A percentile compares a stretch with the other conserved stretches of the same genome.
Evolutionary conservation across 2,113 vertebrate genomes (phyloP).

Genomic region (Thalassarche chlororhynchos): DNA sequence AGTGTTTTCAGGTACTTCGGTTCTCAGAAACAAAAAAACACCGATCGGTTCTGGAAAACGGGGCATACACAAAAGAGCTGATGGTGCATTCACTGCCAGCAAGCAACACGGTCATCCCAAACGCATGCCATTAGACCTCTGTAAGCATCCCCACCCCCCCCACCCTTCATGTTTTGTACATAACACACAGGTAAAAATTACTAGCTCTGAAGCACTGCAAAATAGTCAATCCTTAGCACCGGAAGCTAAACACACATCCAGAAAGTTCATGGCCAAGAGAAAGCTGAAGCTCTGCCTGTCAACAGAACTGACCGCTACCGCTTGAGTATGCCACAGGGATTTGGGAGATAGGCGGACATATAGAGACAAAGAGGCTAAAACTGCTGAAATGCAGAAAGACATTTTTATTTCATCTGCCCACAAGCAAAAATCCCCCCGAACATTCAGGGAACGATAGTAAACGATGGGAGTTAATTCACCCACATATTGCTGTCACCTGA

Average conservation of each 20-base stretch:
- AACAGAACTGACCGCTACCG: accelerated
- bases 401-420: neutral
- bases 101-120: neutral
- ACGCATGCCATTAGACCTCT: neutral
- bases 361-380: neutral
- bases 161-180: neutral
- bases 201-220: neutral
- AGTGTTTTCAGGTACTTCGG: neutral
- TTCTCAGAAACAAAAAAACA: neutral
- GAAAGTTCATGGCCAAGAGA: neutral
- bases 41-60: accelerated
- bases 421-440: neutral
- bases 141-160: neutral
- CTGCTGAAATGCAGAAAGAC: neutral
- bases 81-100: slow-evolving; percentile 7
- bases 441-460: neutral
- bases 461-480: neutral
- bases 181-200: slow-evolving; percentile 8
- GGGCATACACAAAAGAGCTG: neutral
- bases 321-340: neutral
- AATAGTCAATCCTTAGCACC: neutral
- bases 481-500: neutral
- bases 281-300: neutral
- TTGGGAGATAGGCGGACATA: neutral
- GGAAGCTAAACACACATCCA: neutral